Evolutionary conservation across 2,113 vertebrate genomes (phyloP).

Genomic region (Phylloscopus whistleri): DNA sequence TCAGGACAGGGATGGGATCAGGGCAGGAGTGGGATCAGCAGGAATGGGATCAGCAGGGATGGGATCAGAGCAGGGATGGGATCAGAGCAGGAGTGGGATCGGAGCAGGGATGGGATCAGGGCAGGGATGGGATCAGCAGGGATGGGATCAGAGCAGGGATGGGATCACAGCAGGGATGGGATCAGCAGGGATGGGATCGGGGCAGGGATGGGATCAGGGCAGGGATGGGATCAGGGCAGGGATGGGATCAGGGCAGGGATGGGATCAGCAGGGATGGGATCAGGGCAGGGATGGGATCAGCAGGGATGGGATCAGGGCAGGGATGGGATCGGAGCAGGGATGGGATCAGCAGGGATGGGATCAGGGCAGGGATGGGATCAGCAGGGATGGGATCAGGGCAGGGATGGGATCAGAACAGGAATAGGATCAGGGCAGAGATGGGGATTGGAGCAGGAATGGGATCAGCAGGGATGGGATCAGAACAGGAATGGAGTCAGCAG

Average conservation of each 20-base stretch:
- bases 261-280: not conserved
- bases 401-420: not conserved
- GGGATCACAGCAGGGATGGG: too few relatives aligned
- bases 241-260: too few relatives aligned
- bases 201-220: not conserved
- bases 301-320: not conserved
- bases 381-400: not conserved
- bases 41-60: too few relatives aligned
- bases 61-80: too few relatives aligned
- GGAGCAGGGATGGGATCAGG: not conserved
- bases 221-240: too few relatives aligned
- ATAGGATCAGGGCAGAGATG: not conserved
- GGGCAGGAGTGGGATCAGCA: too few relatives aligned
- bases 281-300: not conserved
- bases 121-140: not conserved
- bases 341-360: too few relatives aligned
- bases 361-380: too few relatives aligned
- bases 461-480: too few relatives aligned
- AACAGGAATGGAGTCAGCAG: not conserved
- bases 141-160: rapidly evolving
- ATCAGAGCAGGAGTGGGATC: rapidly evolving
- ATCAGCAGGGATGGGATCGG: not conserved
- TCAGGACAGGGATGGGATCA: conserved; percentile 1
- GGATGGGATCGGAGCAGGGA: not conserved
- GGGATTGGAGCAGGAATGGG: not conserved